Percentiles rank a stretch among this genome's conserved stretches.
Evolutionary conservation across 1,140 invertebrate species (phyloP).

Genomic region (Drosophila kikkawai): DNA sequence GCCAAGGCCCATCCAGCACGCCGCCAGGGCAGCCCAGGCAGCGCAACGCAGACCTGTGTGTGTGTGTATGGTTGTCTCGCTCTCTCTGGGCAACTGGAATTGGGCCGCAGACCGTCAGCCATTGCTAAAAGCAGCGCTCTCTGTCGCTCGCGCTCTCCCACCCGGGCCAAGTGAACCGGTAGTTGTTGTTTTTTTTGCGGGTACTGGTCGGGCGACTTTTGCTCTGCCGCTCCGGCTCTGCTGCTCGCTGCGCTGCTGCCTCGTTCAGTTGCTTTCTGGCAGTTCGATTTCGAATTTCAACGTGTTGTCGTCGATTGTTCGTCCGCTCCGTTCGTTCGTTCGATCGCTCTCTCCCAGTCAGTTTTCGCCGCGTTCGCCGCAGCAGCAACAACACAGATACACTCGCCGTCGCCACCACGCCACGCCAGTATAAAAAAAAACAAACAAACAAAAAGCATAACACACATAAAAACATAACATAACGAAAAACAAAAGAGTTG

Average conservation of each 20-base stretch:
- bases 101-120: conserved; percentile 47
- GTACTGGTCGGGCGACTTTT: conserved; percentile 74
- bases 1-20: conserved; percentile 1
- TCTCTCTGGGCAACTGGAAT: neutral
- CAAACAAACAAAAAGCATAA: conserved; percentile 26
- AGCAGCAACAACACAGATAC: conserved; percentile 27
- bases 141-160: conserved; percentile 18
- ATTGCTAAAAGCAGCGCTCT: conserved; percentile 63
- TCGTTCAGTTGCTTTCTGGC: conserved; percentile 51
- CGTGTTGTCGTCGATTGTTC: conserved; percentile 20
- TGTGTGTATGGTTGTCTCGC: conserved; percentile 27
- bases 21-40: conserved; percentile 6
- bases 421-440: conserved; percentile 15
- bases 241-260: conserved; percentile 39
- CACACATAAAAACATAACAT: conserved; percentile 6
- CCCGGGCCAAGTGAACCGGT: conserved; percentile 28
- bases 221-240: conserved; percentile 39
- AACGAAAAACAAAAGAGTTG: conserved; percentile 21
- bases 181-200: conserved; percentile 44
- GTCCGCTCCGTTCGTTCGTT: conserved; percentile 28
- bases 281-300: conserved; percentile 22
- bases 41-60: neutral
- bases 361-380: conserved; percentile 39
- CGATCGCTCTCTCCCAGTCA: conserved; percentile 23
- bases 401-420: conserved; percentile 34